phyloP scores from a whole-genome alignment of 2,888 invertebrate genomes.

The Atherix ibis region DNA sequence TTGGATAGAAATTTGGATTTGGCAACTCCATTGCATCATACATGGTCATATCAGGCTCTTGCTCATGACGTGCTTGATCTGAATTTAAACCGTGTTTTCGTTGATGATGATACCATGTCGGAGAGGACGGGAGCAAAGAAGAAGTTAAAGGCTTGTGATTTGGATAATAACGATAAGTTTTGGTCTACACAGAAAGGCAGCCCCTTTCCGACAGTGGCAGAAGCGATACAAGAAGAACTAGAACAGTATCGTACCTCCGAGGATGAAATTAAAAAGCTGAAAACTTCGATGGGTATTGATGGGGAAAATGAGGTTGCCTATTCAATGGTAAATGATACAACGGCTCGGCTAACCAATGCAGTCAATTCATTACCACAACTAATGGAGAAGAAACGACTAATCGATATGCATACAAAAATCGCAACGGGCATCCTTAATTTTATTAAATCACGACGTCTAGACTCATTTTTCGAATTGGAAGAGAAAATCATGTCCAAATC shows the following conservation, averaged over 20 bases:
- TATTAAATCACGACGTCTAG: conserved; percentile 79
- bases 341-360: conserved; percentile 82
- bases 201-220: conserved; percentile 88
- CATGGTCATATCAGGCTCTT: conserved; percentile 99
- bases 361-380: conserved; percentile 93
- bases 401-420: conserved; percentile 97
- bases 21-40: conserved; percentile 96
- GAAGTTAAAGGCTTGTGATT: conserved; percentile 77
- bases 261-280: conserved; percentile 90
- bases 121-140: conserved; percentile 42
- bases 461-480: conserved; percentile 94
- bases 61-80: conserved; percentile 92
- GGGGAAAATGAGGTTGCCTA: conserved; percentile 74
- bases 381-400: conserved; percentile 89
- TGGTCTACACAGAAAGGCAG: conserved; percentile 91
- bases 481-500: conserved; percentile 92
- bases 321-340: conserved; percentile 81
- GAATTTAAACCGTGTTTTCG: conserved; percentile 64
- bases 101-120: conserved; percentile 44
- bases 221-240: conserved; percentile 95
- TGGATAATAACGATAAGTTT: conserved; percentile 77
- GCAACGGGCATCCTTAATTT: conserved; percentile 80
- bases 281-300: conserved; percentile 86
- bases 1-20: conserved; percentile 90
- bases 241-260: conserved; percentile 87